phyloP scores from a whole-genome alignment of 2,797 vertebrate species.

The Philypnodon macrostomus region DNA sequence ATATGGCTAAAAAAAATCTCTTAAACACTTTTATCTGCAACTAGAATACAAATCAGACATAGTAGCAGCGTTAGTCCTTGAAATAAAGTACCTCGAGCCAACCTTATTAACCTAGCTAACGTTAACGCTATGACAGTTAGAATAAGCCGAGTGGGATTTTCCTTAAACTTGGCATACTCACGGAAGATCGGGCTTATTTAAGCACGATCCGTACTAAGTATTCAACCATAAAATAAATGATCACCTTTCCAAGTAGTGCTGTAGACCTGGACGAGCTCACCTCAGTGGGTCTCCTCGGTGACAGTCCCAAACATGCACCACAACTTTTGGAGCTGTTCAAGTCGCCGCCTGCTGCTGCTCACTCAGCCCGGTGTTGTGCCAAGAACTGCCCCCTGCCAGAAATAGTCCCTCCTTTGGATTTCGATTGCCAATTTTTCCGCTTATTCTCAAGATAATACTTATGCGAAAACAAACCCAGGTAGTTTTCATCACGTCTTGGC shows the following conservation, averaged over 20 bases:
- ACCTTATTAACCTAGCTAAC: constrained; percentile 7
- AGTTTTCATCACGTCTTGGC: too few relatives aligned
- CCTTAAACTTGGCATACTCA: constrained; percentile 37
- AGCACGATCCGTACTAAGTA: neutral
- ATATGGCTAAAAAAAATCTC: too few relatives aligned
- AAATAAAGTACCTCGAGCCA: neutral
- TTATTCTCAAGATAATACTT: too few relatives aligned
- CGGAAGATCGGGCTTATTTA: neutral
- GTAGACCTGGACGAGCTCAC: neutral
- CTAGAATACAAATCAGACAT: too few relatives aligned
- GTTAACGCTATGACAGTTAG: neutral
- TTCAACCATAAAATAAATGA: neutral
- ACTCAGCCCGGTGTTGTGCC: too few relatives aligned
- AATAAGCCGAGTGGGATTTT: constrained; percentile 11
- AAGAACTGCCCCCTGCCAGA: fast-evolving
- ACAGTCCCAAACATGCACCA: constrained; percentile 2
- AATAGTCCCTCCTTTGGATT: too few relatives aligned
- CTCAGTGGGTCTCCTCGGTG: neutral
- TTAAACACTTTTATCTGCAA: too few relatives aligned
- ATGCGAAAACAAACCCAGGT: too few relatives aligned
- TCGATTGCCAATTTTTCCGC: too few relatives aligned
- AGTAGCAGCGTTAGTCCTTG: too few relatives aligned
- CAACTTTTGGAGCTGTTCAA: constrained; percentile 30
- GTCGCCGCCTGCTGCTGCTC: constrained; percentile 49
- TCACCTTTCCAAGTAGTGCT: constrained; percentile 2